These are phyloP conservation scores for Cataglyphis hispanica DNA, from an alignment of 1,140 invertebrate genomes.

Conservation along the genomic window DNA sequence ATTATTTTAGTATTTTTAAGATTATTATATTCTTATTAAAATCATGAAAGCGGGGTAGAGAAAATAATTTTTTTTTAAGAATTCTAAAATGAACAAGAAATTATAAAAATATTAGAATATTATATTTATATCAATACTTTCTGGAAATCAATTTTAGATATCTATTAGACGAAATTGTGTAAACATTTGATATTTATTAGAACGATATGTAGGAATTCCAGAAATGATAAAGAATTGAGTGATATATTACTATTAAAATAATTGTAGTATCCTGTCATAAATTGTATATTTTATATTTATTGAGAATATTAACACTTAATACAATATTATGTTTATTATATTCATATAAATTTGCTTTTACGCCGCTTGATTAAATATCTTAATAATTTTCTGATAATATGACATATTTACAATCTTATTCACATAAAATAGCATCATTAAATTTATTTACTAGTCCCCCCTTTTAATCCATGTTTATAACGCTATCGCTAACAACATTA, in stretches of 20 bases:
- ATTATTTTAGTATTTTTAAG: too few relatives aligned
- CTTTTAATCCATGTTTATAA: constrained; percentile 29
- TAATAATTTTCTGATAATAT: constrained; percentile 9
- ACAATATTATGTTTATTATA: background rate
- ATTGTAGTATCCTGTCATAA: background rate
- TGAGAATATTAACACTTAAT: background rate
- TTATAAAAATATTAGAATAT: background rate
- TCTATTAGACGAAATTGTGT: background rate
- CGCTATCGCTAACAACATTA: constrained; percentile 37
- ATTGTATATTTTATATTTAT: background rate
- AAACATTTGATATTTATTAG: background rate
- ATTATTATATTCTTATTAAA: background rate
- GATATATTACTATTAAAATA: background rate
- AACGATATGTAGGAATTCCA: background rate
- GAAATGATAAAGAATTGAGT: background rate
- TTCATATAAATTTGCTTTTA: background rate
- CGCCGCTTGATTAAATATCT: constrained; percentile 10
- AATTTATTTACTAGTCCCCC: background rate
- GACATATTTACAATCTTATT: background rate
- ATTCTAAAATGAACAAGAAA: background rate
- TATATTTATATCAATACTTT: background rate
- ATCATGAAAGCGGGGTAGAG: too few relatives aligned
- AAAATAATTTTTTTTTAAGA: background rate
- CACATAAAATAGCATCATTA: constrained; percentile 10
- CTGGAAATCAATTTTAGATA: background rate